phyloP scores from a whole-genome alignment of 2,797 vertebrate species.

The Brotula barbata region DNA sequence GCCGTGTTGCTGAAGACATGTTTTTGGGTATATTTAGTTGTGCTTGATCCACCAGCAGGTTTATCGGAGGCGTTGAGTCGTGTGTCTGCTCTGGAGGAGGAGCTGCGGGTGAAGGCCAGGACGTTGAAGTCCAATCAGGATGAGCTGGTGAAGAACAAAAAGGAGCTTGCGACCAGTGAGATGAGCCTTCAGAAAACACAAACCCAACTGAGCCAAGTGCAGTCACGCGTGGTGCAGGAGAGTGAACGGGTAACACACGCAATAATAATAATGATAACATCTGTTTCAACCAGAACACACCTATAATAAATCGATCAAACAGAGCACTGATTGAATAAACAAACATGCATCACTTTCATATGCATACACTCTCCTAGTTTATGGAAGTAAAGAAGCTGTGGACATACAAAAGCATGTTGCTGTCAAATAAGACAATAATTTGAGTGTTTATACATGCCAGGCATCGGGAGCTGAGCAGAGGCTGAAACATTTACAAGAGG shows the following conservation, averaged over 20 bases:
- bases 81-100: conserved; percentile 70
- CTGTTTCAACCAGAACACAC: too few relatives aligned
- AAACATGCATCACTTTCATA: neutral
- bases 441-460: conserved; percentile 55
- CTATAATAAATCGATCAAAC: too few relatives aligned
- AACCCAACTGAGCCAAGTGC: conserved; percentile 67
- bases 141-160: conserved; percentile 63
- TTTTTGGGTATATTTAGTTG: conserved; percentile 17
- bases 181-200: conserved; percentile 62
- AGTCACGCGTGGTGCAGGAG: conserved; percentile 69
- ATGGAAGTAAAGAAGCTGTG: neutral
- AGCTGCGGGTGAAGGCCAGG: conserved; percentile 65
- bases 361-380: neutral
- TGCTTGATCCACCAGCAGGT: conserved; percentile 30
- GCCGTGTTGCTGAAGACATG: neutral
- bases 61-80: conserved; percentile 56
- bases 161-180: conserved; percentile 71
- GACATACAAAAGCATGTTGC: neutral
- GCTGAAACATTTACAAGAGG: conserved; percentile 81
- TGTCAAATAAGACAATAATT: neutral
- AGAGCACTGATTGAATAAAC: too few relatives aligned
- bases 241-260: conserved; percentile 71
- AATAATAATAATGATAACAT: neutral
- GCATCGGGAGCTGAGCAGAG: conserved; percentile 71
- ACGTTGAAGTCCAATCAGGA: conserved; percentile 61